Evolutionary conservation across 2,888 invertebrate species (phyloP), one percentile per base, ranked within the genome.

Genomic region (Patella caerulea): DNA sequence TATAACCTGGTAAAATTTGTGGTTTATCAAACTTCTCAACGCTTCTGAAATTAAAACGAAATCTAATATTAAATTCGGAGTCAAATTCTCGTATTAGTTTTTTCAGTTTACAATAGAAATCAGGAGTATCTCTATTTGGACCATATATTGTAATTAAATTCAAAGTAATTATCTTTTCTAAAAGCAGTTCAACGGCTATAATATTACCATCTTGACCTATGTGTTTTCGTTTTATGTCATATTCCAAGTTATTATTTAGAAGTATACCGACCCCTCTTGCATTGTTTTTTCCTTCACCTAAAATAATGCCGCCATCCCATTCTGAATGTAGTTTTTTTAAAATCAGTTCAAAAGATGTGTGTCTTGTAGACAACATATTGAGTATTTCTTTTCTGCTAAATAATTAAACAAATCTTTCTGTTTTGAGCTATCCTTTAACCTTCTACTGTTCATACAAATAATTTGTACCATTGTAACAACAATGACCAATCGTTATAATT

Each of bases 311-410:
- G 17, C 59, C 59, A 59, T 19, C 59, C 59, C 59, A 59, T 59
- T 59, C 59, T 59, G 59, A 59, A n/a, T 59, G 29, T 29, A 29
- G 1, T 29, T 29, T 29, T 29, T 29, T 29, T 29, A 2, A 29
- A 29, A 29, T 29, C 29, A 2, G 29, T 59, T 59, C 59, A 59
- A 59, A 19, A 59, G 59, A 59, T 59, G 59, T 7, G 59, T 59
- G 59, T 59, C 59, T 19, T 59, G 59, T 3, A 59, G 59, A 14
- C 59, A 59, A 59, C 59, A 59, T 59, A 59, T 59, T n/a, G 59
- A 59, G 19, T n/a, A 59, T 59, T 19, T 17, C 14, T 59, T 59
- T 59, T 59, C n/a, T 12, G 59, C 19, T 59, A 59, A 59, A 59
- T 59, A 59, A 59, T 59, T 14, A 59, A 59, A 59, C 7, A 59